These are phyloP conservation scores for Chaenogobius annularis DNA, from an alignment of 2,113 vertebrate genomes.

Conservation along the genomic window DNA sequence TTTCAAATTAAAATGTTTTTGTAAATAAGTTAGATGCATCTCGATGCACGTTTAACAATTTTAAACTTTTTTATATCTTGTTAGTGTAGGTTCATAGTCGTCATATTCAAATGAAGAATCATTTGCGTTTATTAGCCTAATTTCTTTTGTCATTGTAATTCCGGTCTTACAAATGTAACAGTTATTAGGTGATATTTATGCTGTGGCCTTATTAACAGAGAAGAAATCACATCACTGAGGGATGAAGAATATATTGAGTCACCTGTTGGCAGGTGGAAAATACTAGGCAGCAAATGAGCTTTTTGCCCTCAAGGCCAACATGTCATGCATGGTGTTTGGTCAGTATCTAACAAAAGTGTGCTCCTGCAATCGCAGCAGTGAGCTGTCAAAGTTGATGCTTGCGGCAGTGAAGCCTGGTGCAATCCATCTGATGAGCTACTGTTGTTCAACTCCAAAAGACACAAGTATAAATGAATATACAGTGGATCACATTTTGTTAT, in stretches of 20 bases:
- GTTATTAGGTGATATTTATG: background rate
- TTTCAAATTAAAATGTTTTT: slow-evolving; percentile 8
- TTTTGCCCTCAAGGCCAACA: background rate
- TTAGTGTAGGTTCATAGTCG: background rate
- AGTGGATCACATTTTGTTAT: no score
- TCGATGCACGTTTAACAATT: background rate
- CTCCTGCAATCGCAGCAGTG: background rate
- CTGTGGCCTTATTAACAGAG: background rate
- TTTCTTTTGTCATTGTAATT: background rate
- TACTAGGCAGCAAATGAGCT: background rate
- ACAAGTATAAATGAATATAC: background rate
- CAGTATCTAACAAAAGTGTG: background rate
- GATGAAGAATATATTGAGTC: background rate
- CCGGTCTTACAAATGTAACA: background rate
- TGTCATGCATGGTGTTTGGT: background rate
- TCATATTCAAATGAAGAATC: background rate
- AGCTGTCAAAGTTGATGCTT: background rate
- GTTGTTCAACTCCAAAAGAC: background rate
- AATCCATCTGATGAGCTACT: background rate
- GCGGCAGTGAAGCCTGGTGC: background rate
- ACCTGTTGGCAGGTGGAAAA: background rate
- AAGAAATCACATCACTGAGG: background rate
- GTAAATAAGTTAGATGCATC: slow-evolving; percentile 3
- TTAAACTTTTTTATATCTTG: background rate
- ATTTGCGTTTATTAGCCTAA: background rate